These are phyloP conservation scores for Fragum fragum DNA, from an alignment of 2,888 invertebrate genomes.

Conservation along the genomic window DNA sequence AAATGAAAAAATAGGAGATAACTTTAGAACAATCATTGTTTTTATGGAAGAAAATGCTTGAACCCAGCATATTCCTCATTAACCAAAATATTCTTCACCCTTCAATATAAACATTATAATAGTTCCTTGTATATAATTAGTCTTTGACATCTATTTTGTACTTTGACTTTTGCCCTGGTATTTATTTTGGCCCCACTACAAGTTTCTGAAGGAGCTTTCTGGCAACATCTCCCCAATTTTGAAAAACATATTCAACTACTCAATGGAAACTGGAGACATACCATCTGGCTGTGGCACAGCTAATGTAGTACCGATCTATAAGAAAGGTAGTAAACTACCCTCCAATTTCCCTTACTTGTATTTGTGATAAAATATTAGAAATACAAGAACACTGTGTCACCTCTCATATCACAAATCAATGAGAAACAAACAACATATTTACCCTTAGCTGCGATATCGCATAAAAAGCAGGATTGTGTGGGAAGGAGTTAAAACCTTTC, in stretches of 20 bases:
- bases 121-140: too few species aligned
- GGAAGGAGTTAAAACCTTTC: slow-evolving; percentile 33
- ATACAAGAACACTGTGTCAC: slow-evolving; percentile 21
- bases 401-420: slow-evolving; percentile 15
- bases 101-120: too few species aligned
- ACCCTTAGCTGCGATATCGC: slow-evolving; percentile 29
- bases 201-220: too few species aligned
- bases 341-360: slow-evolving; percentile 17
- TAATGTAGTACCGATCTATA: slow-evolving; percentile 2
- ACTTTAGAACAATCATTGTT: too few species aligned
- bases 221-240: slow-evolving; percentile 9
- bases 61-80: too few species aligned
- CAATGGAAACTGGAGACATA: background rate
- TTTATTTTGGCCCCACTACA: too few species aligned
- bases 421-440: slow-evolving; percentile 26
- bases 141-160: too few species aligned
- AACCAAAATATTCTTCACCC: too few species aligned
- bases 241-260: background rate
- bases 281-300: slow-evolving; percentile 6
- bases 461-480: slow-evolving; percentile 30
- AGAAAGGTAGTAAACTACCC: slow-evolving; percentile 26
- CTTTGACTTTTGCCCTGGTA: too few species aligned
- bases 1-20: too few species aligned
- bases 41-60: too few species aligned
- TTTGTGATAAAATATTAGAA: slow-evolving; percentile 10